phyloP scores from a whole-genome alignment of 2,888 invertebrate species.

The Pinctada fucata region DNA sequence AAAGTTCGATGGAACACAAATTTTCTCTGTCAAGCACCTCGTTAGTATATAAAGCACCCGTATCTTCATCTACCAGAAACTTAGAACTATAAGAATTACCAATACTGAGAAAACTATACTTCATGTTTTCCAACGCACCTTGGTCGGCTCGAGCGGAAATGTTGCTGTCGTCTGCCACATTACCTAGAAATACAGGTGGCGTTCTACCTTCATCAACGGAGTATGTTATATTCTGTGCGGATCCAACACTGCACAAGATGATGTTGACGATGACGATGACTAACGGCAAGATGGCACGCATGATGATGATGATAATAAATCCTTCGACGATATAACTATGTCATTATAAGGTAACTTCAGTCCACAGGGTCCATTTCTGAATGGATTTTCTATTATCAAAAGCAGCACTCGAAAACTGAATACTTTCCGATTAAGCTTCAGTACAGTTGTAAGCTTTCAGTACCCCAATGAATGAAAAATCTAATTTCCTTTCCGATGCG shows the following conservation, averaged over 20 bases:
- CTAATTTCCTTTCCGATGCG: too few relatives aligned
- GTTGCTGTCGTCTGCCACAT: constrained; percentile 51
- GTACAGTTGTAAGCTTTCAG: too few relatives aligned
- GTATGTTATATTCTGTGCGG: constrained; percentile 14
- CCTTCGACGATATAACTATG: too few relatives aligned
- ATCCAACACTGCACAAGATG: not conserved
- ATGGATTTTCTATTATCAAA: too few relatives aligned
- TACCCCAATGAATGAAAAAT: too few relatives aligned
- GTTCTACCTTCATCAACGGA: constrained; percentile 49
- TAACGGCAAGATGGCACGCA: constrained; percentile 22
- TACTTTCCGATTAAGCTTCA: too few relatives aligned
- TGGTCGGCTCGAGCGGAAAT: constrained; percentile 44
- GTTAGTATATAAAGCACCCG: constrained; percentile 87
- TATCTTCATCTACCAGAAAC: constrained; percentile 88
- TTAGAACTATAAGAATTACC: constrained; percentile 24
- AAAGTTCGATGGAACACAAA: constrained; percentile 56
- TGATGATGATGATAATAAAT: not conserved
- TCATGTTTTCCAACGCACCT: constrained; percentile 31
- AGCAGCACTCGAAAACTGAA: too few relatives aligned
- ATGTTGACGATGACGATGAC: constrained; percentile 4
- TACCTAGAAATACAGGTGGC: constrained; percentile 49
- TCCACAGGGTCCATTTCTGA: too few relatives aligned
- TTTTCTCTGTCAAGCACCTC: constrained; percentile 60
- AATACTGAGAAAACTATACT: constrained; percentile 50
- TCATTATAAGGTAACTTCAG: too few relatives aligned